Conservation (phyloP, 2,113 vertebrate species). For the Psittacus erithacus region DNA sequence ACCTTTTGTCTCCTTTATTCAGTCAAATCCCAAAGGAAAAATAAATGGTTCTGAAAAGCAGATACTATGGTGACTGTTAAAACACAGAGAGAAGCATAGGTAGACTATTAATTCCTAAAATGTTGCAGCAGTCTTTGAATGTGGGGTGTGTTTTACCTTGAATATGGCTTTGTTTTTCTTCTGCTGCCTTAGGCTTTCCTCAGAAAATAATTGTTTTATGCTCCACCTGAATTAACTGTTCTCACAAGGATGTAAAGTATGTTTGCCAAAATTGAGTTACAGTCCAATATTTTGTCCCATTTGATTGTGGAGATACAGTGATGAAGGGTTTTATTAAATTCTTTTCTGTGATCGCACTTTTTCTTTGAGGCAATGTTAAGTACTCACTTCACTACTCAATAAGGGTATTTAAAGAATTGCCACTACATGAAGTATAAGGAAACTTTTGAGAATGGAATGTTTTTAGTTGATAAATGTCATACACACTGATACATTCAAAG, state of each 20-base stretch:
- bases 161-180: neutral
- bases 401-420: neutral
- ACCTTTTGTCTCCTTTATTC: neutral
- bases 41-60: neutral
- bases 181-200: neutral
- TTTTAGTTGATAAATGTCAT: neutral
- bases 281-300: neutral
- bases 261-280: neutral
- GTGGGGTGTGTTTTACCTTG: neutral
- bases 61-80: neutral
- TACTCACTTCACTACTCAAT: neutral
- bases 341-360: neutral
- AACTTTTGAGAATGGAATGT: neutral
- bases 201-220: neutral
- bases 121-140: neutral
- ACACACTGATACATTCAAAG: neutral
- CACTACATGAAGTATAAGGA: neutral
- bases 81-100: neutral
- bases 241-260: neutral
- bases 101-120: neutral
- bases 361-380: neutral
- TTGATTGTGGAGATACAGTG: neutral
- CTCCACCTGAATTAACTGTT: neutral
- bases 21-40: neutral
- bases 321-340: neutral